Conservation (phyloP, 2,797 vertebrate genomes). For the Discoglossus pictus region DNA sequence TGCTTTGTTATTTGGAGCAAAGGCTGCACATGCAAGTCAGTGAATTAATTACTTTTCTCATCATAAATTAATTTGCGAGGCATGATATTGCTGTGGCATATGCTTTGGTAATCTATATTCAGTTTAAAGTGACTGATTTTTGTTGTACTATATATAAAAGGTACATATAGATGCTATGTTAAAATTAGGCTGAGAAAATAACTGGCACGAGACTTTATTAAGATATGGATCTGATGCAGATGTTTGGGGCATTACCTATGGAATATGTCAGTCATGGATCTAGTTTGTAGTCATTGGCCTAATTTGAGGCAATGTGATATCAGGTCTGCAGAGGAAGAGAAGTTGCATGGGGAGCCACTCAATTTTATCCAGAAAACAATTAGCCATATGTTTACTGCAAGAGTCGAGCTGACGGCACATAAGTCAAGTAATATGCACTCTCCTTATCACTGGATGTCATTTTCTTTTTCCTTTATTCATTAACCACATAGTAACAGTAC, state of each 20-base stretch:
- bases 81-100: constrained; percentile 23
- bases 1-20: constrained; percentile 31
- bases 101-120: constrained; percentile 40
- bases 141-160: constrained; percentile 32
- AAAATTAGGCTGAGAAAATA: constrained; percentile 44
- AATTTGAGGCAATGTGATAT: constrained; percentile 25
- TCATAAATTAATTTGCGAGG: constrained; percentile 28
- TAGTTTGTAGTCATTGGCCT: constrained; percentile 19
- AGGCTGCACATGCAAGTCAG: constrained; percentile 21
- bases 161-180: no score
- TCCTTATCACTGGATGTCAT: constrained; percentile 24
- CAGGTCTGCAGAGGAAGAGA: constrained; percentile 25
- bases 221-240: constrained; percentile 48
- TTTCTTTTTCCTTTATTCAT: no score
- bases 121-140: constrained; percentile 43
- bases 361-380: constrained; percentile 32
- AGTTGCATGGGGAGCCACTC: constrained; percentile 18
- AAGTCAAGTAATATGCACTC: constrained; percentile 8
- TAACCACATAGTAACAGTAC: no score
- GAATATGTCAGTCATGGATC: constrained; percentile 42
- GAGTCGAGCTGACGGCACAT: constrained; percentile 22
- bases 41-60: constrained; percentile 39
- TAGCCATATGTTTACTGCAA: constrained; percentile 44
- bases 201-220: constrained; percentile 48
- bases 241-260: constrained; percentile 46